These are phyloP conservation scores for Aporophyla nigra DNA, from an alignment of 2,888 invertebrate genomes.

Conservation along the genomic window DNA sequence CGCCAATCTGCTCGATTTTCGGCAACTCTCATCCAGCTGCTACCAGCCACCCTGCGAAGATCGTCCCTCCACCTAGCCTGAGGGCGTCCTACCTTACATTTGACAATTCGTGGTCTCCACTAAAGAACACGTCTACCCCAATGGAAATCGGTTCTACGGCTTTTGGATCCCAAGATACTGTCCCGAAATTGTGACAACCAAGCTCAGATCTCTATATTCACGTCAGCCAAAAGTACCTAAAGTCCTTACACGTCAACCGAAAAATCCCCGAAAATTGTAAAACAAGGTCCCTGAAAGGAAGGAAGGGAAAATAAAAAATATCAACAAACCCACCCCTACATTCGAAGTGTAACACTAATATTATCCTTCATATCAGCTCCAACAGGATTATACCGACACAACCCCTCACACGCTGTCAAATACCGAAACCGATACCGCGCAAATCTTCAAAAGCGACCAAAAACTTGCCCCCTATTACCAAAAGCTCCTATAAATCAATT, in stretches of 20 bases:
- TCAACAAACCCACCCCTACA: constrained; percentile 36
- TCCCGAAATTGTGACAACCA: neutral
- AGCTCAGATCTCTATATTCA: neutral
- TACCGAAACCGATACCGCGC: constrained; percentile 28
- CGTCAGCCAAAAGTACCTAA: constrained; percentile 11
- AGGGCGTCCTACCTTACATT: no score
- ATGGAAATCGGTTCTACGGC: no score
- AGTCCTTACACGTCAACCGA: neutral
- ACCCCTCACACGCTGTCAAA: constrained; percentile 45
- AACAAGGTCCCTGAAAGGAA: constrained; percentile 17
- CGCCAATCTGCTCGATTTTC: no score
- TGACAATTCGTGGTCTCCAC: no score
- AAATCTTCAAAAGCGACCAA: constrained; percentile 59
- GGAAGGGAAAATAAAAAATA: neutral
- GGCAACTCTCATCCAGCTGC: no score
- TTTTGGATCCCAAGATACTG: neutral
- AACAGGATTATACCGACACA: constrained; percentile 46
- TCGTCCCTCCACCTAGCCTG: no score
- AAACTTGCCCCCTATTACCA: constrained; percentile 70
- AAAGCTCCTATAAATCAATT: constrained; percentile 83
- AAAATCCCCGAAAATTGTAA: constrained; percentile 13
- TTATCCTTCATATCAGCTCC: constrained; percentile 38
- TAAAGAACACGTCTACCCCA: no score
- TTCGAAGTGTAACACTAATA: constrained; percentile 33
- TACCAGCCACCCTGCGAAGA: no score